Evolutionary conservation across 1,140 invertebrate genomes (phyloP).

Genomic region (Ips nitidus): DNA sequence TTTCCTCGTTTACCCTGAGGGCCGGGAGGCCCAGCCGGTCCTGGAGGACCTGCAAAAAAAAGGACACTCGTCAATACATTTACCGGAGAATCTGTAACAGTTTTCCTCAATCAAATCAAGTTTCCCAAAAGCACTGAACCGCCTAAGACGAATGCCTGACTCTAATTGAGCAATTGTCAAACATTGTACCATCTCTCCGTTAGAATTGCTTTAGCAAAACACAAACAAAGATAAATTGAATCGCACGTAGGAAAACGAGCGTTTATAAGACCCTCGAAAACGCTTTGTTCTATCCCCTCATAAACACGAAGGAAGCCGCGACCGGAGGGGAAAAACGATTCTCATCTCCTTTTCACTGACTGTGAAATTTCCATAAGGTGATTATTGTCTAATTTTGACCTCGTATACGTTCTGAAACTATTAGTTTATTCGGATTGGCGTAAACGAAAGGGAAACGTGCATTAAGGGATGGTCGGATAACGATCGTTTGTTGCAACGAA

Average conservation of each 20-base stretch:
- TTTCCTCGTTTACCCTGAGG: conserved; percentile 81
- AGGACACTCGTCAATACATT: too few relatives aligned
- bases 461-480: conserved; percentile 25
- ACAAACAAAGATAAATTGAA: conserved; percentile 1
- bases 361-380: conserved; percentile 36
- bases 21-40: conserved; percentile 68
- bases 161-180: too few relatives aligned
- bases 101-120: too few relatives aligned
- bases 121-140: too few relatives aligned
- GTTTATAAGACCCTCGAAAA: conserved; percentile 4
- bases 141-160: too few relatives aligned
- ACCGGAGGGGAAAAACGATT: conserved; percentile 17
- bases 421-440: conserved; percentile 23
- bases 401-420: conserved; percentile 31
- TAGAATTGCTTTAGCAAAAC: not conserved
- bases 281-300: conserved; percentile 19
- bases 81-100: too few relatives aligned
- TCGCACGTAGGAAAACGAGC: not conserved
- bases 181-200: not conserved
- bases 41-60: conserved; percentile 57
- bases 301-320: conserved; percentile 6
- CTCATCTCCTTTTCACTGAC: conserved; percentile 18
- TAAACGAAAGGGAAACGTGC: conserved; percentile 12
- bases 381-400: conserved; percentile 35
- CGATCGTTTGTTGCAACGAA: conserved; percentile 27